Evolutionary conservation across 2,113 vertebrate species (phyloP).

Genomic region (Neotoma lepida): DNA sequence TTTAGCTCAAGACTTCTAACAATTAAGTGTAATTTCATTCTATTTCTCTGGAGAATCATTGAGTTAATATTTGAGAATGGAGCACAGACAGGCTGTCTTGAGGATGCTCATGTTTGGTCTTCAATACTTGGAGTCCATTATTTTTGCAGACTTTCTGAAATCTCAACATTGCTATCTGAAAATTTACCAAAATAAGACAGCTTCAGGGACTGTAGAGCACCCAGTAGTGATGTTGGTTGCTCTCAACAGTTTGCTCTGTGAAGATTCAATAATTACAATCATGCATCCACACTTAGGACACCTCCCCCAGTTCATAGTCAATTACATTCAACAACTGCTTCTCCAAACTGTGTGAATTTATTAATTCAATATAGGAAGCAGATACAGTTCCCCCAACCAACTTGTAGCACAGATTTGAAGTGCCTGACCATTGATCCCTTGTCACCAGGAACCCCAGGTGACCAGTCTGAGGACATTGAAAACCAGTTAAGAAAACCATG

Average conservation of each 20-base stretch:
- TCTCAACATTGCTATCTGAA: neutral
- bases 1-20: slow-evolving; percentile 48
- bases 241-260: neutral
- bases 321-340: slow-evolving; percentile 48
- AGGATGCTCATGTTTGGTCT: neutral
- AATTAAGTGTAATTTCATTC: slow-evolving; percentile 15
- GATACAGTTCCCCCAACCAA: slow-evolving; percentile 58
- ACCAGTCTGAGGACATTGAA: slow-evolving; percentile 56
- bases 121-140: neutral
- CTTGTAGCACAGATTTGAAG: slow-evolving; percentile 39
- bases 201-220: neutral
- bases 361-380: slow-evolving; percentile 43
- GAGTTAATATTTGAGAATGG: neutral
- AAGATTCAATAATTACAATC: slow-evolving; percentile 49
- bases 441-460: slow-evolving; percentile 69
- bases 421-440: slow-evolving; percentile 50
- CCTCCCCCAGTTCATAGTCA: neutral
- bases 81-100: neutral
- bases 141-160: slow-evolving; percentile 16
- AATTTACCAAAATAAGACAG: slow-evolving; percentile 51
- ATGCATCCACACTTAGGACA: neutral
- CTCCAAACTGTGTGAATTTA: neutral
- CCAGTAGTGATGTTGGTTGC: neutral
- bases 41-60: slow-evolving; percentile 41
- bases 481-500: slow-evolving; percentile 27